Evolutionary conservation across 2,888 invertebrate genomes (phyloP).

Genomic region (Tanytarsus gracilentus): DNA sequence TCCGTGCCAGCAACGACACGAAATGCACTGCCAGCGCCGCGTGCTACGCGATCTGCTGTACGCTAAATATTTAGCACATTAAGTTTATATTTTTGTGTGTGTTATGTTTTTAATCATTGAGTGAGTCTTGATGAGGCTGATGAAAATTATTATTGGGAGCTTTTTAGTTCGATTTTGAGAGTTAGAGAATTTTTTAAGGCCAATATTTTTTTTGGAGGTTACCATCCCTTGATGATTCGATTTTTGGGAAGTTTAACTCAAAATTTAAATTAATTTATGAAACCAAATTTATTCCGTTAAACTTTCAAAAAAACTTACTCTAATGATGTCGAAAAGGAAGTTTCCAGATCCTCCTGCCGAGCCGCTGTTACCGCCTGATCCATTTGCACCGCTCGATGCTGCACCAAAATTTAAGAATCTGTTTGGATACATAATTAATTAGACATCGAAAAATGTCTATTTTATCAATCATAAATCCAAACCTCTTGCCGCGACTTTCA

Average conservation of each 20-base stretch:
- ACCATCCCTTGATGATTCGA: too few relatives aligned
- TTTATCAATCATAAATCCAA: conserved; percentile 21
- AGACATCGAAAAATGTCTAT: neutral
- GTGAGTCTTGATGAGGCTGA: neutral
- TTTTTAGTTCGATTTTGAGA: too few relatives aligned
- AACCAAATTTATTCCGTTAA: too few relatives aligned
- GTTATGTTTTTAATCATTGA: neutral
- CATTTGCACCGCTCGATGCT: conserved; percentile 35
- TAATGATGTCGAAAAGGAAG: conserved; percentile 79
- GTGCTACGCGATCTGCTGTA: conserved; percentile 70
- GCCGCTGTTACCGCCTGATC: conserved; percentile 42
- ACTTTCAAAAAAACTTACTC: conserved; percentile 62
- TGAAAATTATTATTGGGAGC: too few relatives aligned
- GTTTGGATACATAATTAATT: conserved; percentile 30
- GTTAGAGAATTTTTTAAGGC: too few relatives aligned
- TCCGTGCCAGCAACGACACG: conserved; percentile 70
- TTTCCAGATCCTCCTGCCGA: conserved; percentile 69
- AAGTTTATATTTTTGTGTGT: neutral
- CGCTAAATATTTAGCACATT: conserved; percentile 45
- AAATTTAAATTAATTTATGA: too few relatives aligned
- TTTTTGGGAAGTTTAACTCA: too few relatives aligned
- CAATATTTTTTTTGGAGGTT: too few relatives aligned
- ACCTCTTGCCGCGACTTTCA: conserved; percentile 73
- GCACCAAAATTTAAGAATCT: conserved; percentile 56
- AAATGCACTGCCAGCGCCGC: conserved; percentile 69